Evolutionary conservation across 2,113 vertebrate species (phyloP).

Genomic region (Dicerorhinus sumatrensis): DNA sequence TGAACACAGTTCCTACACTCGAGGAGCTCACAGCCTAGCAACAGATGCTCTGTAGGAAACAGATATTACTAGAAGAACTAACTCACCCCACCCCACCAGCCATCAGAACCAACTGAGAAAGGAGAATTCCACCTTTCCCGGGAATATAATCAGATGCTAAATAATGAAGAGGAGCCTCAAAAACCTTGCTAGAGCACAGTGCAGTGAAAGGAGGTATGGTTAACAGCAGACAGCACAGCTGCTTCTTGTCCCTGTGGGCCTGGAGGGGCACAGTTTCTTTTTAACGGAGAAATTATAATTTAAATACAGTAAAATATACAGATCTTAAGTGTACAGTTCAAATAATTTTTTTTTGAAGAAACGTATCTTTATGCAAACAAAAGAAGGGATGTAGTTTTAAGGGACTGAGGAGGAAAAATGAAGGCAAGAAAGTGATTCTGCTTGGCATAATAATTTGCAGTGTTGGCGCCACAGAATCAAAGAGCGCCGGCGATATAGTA

Average conservation of each 20-base stretch:
- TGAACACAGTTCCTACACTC: not conserved
- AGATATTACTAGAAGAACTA: not conserved
- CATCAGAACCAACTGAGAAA: not conserved
- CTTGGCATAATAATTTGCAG: not conserved
- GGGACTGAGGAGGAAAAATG: not conserved
- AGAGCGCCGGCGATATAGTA: not conserved
- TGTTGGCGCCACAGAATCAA: not conserved
- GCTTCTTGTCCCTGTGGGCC: not conserved
- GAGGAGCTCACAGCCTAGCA: not conserved
- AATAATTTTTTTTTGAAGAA: not conserved
- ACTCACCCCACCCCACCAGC: not conserved
- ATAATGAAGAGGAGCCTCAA: not conserved
- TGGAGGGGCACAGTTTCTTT: not conserved
- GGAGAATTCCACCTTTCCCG: not conserved
- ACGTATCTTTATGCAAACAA: not conserved
- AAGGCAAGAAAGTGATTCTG: not conserved
- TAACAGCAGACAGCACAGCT: not conserved
- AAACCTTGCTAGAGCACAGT: not conserved
- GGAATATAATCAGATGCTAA: not conserved
- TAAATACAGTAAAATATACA: not conserved
- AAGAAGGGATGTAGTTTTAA: not conserved
- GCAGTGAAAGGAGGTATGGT: not conserved
- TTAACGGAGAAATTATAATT: not conserved
- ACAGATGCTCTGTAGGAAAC: not conserved
- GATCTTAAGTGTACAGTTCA: not conserved